Evolutionary conservation across 2,797 vertebrate genomes (phyloP).

Genomic region (Strix occidentalis): DNA sequence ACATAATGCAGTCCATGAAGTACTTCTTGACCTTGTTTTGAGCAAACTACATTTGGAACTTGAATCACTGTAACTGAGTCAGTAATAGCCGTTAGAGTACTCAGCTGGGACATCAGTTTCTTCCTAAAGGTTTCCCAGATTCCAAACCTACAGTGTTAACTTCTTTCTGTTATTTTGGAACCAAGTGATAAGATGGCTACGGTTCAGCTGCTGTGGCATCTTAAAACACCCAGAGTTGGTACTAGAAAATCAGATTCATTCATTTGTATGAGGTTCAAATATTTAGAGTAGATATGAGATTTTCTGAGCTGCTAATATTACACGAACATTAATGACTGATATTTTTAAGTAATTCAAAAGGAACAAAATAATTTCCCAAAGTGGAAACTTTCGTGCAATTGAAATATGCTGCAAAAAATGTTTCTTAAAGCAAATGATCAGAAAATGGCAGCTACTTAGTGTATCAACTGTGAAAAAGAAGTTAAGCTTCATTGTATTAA

Average conservation of each 20-base stretch:
- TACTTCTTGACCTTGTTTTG: background rate
- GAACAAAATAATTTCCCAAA: background rate
- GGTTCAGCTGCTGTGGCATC: background rate
- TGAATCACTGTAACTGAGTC: background rate
- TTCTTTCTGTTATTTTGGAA: background rate
- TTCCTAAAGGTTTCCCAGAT: background rate
- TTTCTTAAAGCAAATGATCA: background rate
- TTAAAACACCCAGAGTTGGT: background rate
- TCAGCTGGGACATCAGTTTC: background rate
- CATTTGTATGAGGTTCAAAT: background rate
- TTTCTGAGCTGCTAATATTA: background rate
- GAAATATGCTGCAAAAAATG: background rate
- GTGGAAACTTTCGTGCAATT: background rate
- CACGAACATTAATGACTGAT: background rate
- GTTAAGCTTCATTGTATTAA: background rate
- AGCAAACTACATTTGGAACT: background rate
- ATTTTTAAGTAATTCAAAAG: background rate
- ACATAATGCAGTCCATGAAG: background rate
- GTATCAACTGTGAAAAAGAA: background rate
- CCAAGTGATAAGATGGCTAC: background rate
- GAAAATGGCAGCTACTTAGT: background rate
- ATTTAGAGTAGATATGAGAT: background rate
- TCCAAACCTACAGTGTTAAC: background rate
- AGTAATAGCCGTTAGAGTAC: background rate
- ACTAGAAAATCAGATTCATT: background rate